phyloP scores from a whole-genome alignment of 2,797 vertebrate genomes.

The Brachyrhaphis roseni region DNA sequence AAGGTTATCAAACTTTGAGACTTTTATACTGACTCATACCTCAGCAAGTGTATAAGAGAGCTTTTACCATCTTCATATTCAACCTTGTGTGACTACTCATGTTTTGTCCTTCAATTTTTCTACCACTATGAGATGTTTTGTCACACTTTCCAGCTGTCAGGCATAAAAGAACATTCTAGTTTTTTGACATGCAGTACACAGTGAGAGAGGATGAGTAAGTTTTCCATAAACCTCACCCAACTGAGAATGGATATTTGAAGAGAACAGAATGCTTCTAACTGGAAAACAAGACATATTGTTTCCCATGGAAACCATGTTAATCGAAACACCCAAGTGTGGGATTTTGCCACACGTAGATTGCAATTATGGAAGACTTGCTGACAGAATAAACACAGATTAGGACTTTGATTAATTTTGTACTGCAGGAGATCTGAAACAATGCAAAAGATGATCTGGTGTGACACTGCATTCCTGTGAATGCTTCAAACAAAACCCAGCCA shows the following conservation, averaged over 20 bases:
- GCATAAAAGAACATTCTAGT: not conserved
- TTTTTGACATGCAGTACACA: not conserved
- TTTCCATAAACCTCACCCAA: not conserved
- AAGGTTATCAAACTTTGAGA: not conserved
- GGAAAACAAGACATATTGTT: not conserved
- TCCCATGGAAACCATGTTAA: not conserved
- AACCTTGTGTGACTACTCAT: not conserved
- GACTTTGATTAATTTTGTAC: not conserved
- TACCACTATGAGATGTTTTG: not conserved
- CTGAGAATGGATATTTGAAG: not conserved
- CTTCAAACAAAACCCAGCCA: not conserved
- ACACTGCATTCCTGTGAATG: conserved; percentile 36
- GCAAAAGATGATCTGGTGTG: conserved; percentile 34
- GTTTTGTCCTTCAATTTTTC: not conserved
- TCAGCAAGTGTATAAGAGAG: not conserved
- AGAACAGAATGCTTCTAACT: not conserved
- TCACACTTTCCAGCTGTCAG: not conserved
- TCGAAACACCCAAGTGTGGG: not conserved
- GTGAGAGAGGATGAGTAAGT: not conserved
- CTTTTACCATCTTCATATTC: not conserved
- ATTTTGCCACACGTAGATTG: not conserved
- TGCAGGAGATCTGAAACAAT: conserved; percentile 4
- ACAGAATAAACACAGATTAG: no score
- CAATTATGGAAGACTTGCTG: not conserved
- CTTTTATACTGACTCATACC: not conserved